Conservation (phyloP, 2,113 vertebrate species). For the Pelobates fuscus region DNA sequence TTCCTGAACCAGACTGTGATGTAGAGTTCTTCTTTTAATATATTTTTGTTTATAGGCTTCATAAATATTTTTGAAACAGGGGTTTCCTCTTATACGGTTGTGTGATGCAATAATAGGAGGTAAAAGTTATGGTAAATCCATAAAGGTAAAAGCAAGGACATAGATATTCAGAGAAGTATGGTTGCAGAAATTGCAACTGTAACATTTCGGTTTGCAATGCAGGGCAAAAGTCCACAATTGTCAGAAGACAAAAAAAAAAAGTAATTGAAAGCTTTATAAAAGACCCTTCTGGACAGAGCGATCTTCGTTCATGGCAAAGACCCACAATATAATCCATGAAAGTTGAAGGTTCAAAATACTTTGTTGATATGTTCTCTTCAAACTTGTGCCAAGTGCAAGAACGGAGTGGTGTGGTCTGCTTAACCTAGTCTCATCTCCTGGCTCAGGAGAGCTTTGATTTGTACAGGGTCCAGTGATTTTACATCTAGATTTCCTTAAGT, state of each 20-base stretch:
- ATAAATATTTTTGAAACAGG: neutral
- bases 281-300: neutral
- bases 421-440: constrained; percentile 17
- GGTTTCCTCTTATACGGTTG: neutral
- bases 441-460: constrained; percentile 6
- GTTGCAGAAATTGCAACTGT: constrained; percentile 5
- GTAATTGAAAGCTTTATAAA: neutral
- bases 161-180: neutral
- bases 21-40: too few species aligned
- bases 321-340: constrained; percentile 51
- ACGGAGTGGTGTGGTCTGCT: constrained; percentile 42
- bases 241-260: neutral
- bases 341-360: neutral
- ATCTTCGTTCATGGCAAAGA: constrained; percentile 44
- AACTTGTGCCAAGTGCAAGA: constrained; percentile 53
- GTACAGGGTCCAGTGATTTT: neutral
- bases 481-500: constrained; percentile 90
- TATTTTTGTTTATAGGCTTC: neutral
- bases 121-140: neutral
- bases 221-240: neutral
- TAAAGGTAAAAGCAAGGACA: neutral
- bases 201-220: neutral
- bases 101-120: neutral
- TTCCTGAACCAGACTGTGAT: neutral
- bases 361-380: constrained; percentile 16